phyloP scores from a whole-genome alignment of 2,113 vertebrate species.

The Coturnix japonica region DNA sequence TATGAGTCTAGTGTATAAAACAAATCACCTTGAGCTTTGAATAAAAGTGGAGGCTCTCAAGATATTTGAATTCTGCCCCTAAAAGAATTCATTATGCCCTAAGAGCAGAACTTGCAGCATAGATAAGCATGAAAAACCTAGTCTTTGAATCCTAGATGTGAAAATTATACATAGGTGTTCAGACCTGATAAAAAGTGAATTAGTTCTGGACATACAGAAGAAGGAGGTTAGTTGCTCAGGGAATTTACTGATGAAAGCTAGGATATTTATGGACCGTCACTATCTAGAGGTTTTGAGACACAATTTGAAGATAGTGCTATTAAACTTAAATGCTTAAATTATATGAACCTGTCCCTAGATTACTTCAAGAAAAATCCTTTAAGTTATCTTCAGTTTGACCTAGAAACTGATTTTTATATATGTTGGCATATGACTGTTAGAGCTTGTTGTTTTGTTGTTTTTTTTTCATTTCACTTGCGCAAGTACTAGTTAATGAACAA shows the following conservation, averaged over 20 bases:
- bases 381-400: background rate
- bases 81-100: background rate
- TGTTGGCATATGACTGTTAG: background rate
- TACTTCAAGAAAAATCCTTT: background rate
- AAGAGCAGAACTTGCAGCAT: background rate
- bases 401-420: conserved; percentile 21
- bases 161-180: background rate
- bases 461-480: conserved; percentile 14
- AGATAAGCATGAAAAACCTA: background rate
- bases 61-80: background rate
- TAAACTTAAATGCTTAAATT: background rate
- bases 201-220: background rate
- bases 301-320: background rate
- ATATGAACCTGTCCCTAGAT: background rate
- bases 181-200: background rate
- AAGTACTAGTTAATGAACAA: conserved; percentile 47
- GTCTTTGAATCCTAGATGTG: background rate
- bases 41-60: background rate
- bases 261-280: background rate
- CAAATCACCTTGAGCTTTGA: background rate
- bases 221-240: background rate
- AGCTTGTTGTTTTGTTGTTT: background rate
- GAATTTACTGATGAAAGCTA: background rate
- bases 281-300: background rate
- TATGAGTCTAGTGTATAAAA: background rate